These are phyloP conservation scores for Euglossa dilemma DNA, from an alignment of 1,140 invertebrate species.

Conservation along the genomic window DNA sequence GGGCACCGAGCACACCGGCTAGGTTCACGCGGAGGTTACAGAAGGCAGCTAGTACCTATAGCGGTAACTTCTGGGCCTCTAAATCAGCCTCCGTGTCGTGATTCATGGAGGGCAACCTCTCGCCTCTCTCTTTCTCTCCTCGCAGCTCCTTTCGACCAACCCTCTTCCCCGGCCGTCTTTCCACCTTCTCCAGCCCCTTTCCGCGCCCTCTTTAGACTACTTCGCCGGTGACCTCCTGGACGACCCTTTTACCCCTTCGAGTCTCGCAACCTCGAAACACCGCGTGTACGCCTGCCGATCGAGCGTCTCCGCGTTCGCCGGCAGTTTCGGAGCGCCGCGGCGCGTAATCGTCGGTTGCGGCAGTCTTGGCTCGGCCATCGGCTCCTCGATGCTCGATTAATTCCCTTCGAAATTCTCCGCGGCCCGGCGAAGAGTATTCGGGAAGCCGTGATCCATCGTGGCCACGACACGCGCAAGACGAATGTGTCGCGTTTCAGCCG, in stretches of 20 bases:
- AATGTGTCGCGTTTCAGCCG: neutral
- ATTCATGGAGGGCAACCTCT: slow-evolving; percentile 80
- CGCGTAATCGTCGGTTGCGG: neutral
- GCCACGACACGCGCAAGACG: neutral
- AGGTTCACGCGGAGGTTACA: slow-evolving; percentile 75
- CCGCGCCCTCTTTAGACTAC: slow-evolving; percentile 72
- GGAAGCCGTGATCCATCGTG: neutral
- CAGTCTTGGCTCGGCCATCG: no score
- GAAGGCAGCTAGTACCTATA: slow-evolving; percentile 77
- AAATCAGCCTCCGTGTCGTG: slow-evolving; percentile 81
- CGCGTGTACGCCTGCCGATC: no score
- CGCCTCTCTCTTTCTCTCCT: slow-evolving; percentile 53
- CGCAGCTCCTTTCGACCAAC: slow-evolving; percentile 36
- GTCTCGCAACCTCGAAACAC: no score
- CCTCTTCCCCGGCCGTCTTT: slow-evolving; percentile 20
- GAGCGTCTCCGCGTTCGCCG: no score
- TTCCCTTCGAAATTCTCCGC: neutral
- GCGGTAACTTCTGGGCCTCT: slow-evolving; percentile 79
- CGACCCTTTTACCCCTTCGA: slow-evolving; percentile 77
- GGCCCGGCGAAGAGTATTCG: neutral
- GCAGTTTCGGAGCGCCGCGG: neutral
- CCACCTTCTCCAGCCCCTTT: slow-evolving; percentile 57
- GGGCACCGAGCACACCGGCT: slow-evolving; percentile 65
- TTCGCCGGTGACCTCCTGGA: slow-evolving; percentile 77
- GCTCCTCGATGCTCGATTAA: slow-evolving; percentile 9